A percentile compares a stretch with the other conserved stretches of the same genome.
phyloP scores from a whole-genome alignment of 2,888 invertebrate genomes.

The Ceraclea dissimilis region DNA sequence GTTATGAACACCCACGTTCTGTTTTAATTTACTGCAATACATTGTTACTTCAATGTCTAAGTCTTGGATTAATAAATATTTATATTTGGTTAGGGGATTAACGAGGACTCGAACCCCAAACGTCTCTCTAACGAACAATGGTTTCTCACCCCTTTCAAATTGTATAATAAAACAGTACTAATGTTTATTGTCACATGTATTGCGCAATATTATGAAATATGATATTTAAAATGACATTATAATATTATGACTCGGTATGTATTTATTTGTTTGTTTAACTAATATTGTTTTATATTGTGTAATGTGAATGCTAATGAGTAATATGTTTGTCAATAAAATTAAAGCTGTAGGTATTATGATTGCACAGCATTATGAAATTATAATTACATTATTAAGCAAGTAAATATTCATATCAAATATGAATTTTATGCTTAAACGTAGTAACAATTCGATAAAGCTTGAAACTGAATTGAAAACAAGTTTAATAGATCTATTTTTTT shows the following conservation, averaged over 20 bases:
- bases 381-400: too few relatives aligned
- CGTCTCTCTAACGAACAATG: neutral
- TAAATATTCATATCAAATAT: too few relatives aligned
- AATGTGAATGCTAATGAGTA: too few relatives aligned
- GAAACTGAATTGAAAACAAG: too few relatives aligned
- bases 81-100: slow-evolving; percentile 21
- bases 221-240: slow-evolving; percentile 18
- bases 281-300: too few relatives aligned
- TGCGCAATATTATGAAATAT: slow-evolving; percentile 7
- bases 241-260: slow-evolving; percentile 3
- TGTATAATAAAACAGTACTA: neutral
- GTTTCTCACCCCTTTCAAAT: slow-evolving; percentile 4
- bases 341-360: too few relatives aligned
- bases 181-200: slow-evolving; percentile 6
- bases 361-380: too few relatives aligned
- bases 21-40: slow-evolving; percentile 10
- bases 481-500: too few relatives aligned
- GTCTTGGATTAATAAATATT: slow-evolving; percentile 23
- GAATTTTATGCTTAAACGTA: too few relatives aligned
- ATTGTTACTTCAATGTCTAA: slow-evolving; percentile 5
- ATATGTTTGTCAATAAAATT: too few relatives aligned
- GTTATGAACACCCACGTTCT: neutral
- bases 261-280: too few relatives aligned
- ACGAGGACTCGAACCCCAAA: slow-evolving; percentile 4
- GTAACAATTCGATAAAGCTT: too few relatives aligned